A percentile compares a stretch with the other conserved stretches of the same genome.
Conservation (phyloP, 1,140 invertebrate genomes). For the Pseudomyrmex flavicornis region DNA sequence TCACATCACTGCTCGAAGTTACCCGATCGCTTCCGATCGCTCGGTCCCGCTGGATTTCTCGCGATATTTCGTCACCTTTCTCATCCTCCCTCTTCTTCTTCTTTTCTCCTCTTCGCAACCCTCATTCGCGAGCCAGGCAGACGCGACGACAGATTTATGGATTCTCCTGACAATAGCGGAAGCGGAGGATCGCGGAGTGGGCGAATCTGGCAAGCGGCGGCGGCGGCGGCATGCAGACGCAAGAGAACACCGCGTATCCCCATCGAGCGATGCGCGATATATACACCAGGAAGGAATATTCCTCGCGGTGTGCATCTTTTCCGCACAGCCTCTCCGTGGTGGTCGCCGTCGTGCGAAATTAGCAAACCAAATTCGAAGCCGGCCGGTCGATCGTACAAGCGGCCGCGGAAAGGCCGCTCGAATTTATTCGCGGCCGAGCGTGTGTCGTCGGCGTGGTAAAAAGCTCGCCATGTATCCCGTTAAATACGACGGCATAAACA, state of each 20-base stretch:
- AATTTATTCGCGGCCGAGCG: slow-evolving; percentile 39
- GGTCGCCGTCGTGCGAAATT: slow-evolving; percentile 54
- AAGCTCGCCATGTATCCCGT: slow-evolving; percentile 29
- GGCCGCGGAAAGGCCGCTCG: slow-evolving; percentile 21
- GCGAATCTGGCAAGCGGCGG: slow-evolving; percentile 74
- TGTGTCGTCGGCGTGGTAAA: slow-evolving; percentile 26
- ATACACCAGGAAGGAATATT: neutral
- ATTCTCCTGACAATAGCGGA: slow-evolving; percentile 76
- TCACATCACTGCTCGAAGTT: slow-evolving; percentile 33
- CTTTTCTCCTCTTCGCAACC: slow-evolving; percentile 10
- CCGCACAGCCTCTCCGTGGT: neutral
- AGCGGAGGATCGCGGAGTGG: slow-evolving; percentile 67
- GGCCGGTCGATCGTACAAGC: slow-evolving; percentile 30
- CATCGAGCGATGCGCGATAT: neutral
- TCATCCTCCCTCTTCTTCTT: no score
- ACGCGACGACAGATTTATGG: slow-evolving; percentile 74
- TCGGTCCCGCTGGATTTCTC: slow-evolving; percentile 28
- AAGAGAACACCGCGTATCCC: slow-evolving; percentile 21
- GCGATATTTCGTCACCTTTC: slow-evolving; percentile 44
- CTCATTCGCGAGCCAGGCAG: slow-evolving; percentile 48
- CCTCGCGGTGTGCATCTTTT: slow-evolving; percentile 26
- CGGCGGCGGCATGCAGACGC: slow-evolving; percentile 45
- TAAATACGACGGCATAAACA: slow-evolving; percentile 34
- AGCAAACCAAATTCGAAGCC: slow-evolving; percentile 68
- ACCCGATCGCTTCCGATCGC: slow-evolving; percentile 50